Evolutionary conservation across 2,113 vertebrate species (phyloP), one percentile per base, ranked within the genome.

Genomic region (Poecilia latipinna): DNA sequence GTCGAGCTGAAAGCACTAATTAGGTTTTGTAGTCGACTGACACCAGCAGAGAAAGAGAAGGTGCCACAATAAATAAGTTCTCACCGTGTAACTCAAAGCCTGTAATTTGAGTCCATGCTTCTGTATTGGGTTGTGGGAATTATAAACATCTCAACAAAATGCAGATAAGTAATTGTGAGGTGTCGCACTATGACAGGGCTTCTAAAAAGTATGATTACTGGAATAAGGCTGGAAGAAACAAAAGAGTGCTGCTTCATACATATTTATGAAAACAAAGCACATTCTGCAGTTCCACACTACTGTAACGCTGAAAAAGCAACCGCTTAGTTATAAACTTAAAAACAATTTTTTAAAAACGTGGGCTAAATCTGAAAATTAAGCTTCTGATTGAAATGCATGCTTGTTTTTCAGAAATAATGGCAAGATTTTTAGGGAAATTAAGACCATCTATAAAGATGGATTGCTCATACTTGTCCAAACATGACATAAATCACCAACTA

Each of bases 71-170:
- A 97, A 96, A 93, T 94, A 95, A 95, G 93, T 94, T 95, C 93
- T 90, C 91, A 94, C 90, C 92, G 90, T 95, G 93, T 93, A 94
- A 93, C 90, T 93, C 92, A 92, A 89, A 94, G 93, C 92, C 93
- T 95, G 95, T 96, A 96, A 96, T 95, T 96, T 95, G 94, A 97
- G 95, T 95, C 95, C 89, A 94, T 93, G 95, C 94, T 95, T 92
- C 92, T 94, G 92, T 91, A 94, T 70, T 95, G 91, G 91, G 91
- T 93, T 93, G 92, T 91, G 94, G 92, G 94, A 95, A 96, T 96
- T 95, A 96, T 91, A 92, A 95, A 93, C 92, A 88, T 94, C 92
- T 95, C 90, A 89, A 93, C 91, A 93, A 94, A 95, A 96, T 93
- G 94, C 93, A 87, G 90, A 94, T 90, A 92, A 93, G 91, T 95